These are phyloP conservation scores for Oscheius sp. DNA, from an alignment of 2,888 invertebrate species.

Conservation along the genomic window DNA sequence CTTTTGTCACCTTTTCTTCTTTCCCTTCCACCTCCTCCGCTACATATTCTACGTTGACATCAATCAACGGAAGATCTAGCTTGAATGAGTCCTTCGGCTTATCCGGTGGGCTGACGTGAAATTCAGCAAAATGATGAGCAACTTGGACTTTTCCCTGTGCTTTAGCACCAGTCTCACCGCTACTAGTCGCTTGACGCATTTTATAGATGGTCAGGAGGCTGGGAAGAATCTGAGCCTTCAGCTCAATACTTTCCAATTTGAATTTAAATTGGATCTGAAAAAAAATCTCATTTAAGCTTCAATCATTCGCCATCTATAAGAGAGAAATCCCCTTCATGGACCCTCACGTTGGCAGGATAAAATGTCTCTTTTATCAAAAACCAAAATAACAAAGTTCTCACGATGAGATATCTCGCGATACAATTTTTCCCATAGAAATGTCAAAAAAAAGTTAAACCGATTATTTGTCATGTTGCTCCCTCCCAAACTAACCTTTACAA, in stretches of 20 bases:
- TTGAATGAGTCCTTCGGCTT: conserved; percentile 38
- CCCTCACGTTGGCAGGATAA: too few relatives aligned
- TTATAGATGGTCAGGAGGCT: conserved; percentile 95
- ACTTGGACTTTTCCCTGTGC: conserved; percentile 1
- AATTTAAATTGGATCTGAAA: conserved; percentile 14
- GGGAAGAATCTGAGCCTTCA: conserved; percentile 81
- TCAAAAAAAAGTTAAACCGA: too few relatives aligned
- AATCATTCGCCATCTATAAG: too few relatives aligned
- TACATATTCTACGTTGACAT: conserved; percentile 39
- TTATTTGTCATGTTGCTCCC: too few relatives aligned
- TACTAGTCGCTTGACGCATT: conserved; percentile 83
- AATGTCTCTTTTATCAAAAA: too few relatives aligned
- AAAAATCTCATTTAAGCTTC: too few relatives aligned
- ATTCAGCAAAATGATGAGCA: conserved; percentile 45
- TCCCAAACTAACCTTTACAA: not conserved
- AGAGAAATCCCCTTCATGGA: too few relatives aligned
- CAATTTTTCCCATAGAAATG: too few relatives aligned
- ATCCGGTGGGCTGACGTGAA: conserved; percentile 40
- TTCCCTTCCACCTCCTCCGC: conserved; percentile 2
- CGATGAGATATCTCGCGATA: too few relatives aligned
- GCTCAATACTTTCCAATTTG: conserved; percentile 25
- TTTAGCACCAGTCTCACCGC: conserved; percentile 40
- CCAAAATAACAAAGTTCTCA: too few relatives aligned
- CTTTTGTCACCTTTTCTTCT: not conserved
- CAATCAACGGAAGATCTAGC: conserved; percentile 41